Percentiles rank a stretch among this genome's conserved stretches.
Conservation (phyloP, 1,140 invertebrate species). For the Melitaea cinxia region DNA sequence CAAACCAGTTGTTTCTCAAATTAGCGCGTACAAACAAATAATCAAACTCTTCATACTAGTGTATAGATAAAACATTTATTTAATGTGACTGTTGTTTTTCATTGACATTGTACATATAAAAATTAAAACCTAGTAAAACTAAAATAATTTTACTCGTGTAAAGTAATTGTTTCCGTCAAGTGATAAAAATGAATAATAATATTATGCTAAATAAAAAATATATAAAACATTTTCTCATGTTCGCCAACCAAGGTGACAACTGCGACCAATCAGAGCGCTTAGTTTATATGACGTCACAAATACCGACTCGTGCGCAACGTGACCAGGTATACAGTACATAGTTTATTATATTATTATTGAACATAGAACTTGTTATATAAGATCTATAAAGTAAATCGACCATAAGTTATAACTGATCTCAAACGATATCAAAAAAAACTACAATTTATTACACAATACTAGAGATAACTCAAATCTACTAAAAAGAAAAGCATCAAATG, state of each 20-base stretch:
- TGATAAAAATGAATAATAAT: no score
- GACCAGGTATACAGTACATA: conserved; percentile 6
- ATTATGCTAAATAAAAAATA: conserved; percentile 11
- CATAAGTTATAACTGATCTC: not conserved
- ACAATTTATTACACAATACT: no score
- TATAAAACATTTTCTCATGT: conserved; percentile 23
- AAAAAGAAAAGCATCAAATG: no score
- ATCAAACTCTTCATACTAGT: no score
- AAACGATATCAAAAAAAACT: no score
- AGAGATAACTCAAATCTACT: no score
- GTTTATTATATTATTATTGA: conserved; percentile 3
- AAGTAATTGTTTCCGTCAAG: not conserved
- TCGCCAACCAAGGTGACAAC: conserved; percentile 30
- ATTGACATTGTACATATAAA: no score
- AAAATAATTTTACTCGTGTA: not conserved
- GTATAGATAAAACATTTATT: no score
- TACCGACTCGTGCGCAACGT: conserved; percentile 23
- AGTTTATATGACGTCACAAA: conserved; percentile 25
- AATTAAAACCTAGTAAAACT: no score
- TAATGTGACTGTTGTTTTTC: no score
- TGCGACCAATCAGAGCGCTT: conserved; percentile 23
- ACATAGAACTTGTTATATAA: not conserved
- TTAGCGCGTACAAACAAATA: no score
- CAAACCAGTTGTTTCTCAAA: no score
- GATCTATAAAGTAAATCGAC: not conserved